phyloP scores from a whole-genome alignment of 2,113 vertebrate genomes.

The Taxidea taxus region DNA sequence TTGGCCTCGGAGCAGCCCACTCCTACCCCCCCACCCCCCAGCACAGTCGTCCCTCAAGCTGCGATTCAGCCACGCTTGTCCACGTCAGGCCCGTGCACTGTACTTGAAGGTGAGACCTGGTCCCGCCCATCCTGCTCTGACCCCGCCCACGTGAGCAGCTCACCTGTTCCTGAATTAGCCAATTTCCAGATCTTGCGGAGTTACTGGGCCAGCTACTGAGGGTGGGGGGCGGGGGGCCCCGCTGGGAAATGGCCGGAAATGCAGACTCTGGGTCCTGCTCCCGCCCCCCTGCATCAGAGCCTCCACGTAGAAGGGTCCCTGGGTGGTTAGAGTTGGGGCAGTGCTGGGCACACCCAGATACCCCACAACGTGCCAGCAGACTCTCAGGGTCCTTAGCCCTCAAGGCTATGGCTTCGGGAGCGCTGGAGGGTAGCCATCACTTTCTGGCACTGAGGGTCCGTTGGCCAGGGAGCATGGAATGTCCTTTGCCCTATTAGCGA shows the following conservation, averaged over 20 bases:
- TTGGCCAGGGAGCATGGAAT: background rate
- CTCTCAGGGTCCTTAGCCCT: background rate
- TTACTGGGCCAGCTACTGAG: background rate
- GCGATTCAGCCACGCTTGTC: background rate
- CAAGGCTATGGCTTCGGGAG: background rate
- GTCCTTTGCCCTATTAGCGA: background rate
- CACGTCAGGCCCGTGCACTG: accelerated
- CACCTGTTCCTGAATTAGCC: background rate
- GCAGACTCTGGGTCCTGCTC: background rate
- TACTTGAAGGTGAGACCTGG: background rate
- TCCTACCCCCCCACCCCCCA: background rate
- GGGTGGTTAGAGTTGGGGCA: too few species aligned
- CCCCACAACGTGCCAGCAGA: background rate
- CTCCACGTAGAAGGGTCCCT: background rate
- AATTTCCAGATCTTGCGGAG: accelerated
- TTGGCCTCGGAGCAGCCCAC: background rate
- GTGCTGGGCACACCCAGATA: background rate
- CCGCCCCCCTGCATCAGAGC: accelerated
- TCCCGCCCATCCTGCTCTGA: too few species aligned
- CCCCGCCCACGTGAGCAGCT: accelerated
- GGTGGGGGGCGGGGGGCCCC: accelerated
- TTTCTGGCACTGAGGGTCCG: background rate
- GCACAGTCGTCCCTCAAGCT: background rate
- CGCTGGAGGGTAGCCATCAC: background rate
- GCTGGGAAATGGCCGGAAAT: background rate